Conservation (phyloP, 2,797 vertebrate genomes). For the Melopsittacus undulatus region DNA sequence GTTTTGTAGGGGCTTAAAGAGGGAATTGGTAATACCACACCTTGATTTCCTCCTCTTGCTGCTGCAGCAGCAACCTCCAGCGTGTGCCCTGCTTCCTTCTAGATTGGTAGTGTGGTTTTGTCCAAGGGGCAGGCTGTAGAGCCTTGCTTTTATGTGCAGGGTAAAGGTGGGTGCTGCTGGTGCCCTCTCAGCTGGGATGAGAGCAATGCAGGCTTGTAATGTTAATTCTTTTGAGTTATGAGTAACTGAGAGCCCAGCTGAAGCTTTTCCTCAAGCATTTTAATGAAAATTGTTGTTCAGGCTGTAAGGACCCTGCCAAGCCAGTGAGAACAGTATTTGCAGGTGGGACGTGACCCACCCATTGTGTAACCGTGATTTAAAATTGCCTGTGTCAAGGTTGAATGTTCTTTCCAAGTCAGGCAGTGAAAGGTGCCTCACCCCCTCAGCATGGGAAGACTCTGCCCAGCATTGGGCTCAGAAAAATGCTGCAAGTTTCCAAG, state of each 20-base stretch:
- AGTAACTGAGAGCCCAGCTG: background rate
- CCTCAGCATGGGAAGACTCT: background rate
- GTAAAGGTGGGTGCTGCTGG: background rate
- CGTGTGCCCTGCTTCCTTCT: background rate
- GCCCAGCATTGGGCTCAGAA: background rate
- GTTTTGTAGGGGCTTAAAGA: no score
- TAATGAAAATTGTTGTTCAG: fast-evolving
- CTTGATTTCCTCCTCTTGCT: background rate
- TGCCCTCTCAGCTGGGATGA: background rate
- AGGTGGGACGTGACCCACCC: fast-evolving
- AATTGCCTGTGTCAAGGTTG: fast-evolving
- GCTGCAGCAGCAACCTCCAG: background rate
- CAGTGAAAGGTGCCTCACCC: background rate
- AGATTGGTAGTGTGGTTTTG: fast-evolving
- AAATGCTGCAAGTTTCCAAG: fast-evolving
- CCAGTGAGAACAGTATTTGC: fast-evolving
- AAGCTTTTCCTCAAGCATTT: background rate
- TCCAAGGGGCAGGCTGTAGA: background rate
- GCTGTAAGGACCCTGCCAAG: background rate
- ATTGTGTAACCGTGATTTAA: background rate
- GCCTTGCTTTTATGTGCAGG: background rate
- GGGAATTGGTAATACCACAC: no score
- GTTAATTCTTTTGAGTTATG: no score
- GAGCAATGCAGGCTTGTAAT: background rate
- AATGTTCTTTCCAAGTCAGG: background rate